These are phyloP conservation scores for Lepus oiostolus DNA, from an alignment of 2,797 vertebrate genomes.

Conservation along the genomic window DNA sequence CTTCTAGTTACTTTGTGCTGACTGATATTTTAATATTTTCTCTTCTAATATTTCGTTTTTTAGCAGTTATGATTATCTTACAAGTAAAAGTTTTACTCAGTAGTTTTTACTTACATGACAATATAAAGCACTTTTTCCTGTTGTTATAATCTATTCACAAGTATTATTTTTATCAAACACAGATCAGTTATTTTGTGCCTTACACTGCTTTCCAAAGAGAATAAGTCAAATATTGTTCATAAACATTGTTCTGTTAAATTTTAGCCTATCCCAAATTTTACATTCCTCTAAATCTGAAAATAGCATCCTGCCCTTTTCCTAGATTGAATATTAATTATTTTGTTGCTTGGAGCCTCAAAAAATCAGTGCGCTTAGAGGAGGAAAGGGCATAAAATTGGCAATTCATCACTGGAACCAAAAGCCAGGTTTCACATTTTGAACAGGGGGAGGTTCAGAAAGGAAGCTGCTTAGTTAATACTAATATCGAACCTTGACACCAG, in stretches of 20 bases:
- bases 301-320: not conserved
- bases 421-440: not conserved
- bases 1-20: no score
- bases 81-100: not conserved
- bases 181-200: not conserved
- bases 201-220: conserved; percentile 35
- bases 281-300: conserved; percentile 52
- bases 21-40: not conserved
- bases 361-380: not conserved
- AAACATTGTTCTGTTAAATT: conserved; percentile 18
- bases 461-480: conserved; percentile 10
- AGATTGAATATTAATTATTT: conserved; percentile 9
- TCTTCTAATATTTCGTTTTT: not conserved
- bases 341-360: conserved; percentile 7
- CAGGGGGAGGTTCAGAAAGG: not conserved
- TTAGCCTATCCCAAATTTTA: not conserved
- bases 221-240: conserved; percentile 9
- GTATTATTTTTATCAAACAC: not conserved
- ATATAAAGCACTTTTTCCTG: not conserved
- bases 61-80: conserved; percentile 3
- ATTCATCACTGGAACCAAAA: conserved; percentile 7
- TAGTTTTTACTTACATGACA: not conserved
- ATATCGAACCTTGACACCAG: not conserved
- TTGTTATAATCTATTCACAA: conserved; percentile 24
- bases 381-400: not conserved